A percentile compares a stretch with the other conserved stretches of the same genome.
phyloP scores from a whole-genome alignment of 2,797 vertebrate genomes.

The Molossus molossus region DNA sequence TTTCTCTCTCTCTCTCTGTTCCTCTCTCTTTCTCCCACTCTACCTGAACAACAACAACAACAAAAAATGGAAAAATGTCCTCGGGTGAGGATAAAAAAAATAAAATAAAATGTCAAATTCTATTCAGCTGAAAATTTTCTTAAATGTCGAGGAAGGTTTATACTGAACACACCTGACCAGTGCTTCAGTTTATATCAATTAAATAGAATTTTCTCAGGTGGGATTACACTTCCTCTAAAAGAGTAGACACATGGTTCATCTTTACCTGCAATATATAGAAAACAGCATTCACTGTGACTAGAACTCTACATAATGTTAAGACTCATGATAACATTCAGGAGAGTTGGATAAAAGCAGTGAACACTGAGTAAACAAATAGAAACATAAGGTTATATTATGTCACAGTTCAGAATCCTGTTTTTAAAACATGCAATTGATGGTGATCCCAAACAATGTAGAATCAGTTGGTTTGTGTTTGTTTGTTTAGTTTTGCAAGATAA shows the following conservation, averaged over 20 bases:
- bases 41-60: too few species aligned
- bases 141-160: conserved; percentile 80
- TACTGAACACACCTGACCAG: conserved; percentile 65
- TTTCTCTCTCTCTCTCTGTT: too few species aligned
- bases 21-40: too few species aligned
- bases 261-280: background rate
- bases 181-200: conserved; percentile 76
- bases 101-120: conserved; percentile 87
- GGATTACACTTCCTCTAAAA: conserved; percentile 52
- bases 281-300: background rate
- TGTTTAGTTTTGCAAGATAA: conserved; percentile 19
- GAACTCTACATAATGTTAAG: conserved; percentile 3
- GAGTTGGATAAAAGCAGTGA: background rate
- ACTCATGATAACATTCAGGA: background rate
- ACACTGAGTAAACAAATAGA: background rate
- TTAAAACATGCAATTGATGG: background rate
- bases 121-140: conserved; percentile 85
- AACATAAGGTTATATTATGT: background rate
- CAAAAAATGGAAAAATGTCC: too few species aligned
- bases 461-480: background rate
- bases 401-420: background rate
- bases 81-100: too few species aligned
- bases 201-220: conserved; percentile 54
- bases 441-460: background rate
- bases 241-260: background rate